Conservation (phyloP, 2,888 invertebrate genomes). For the Troglohyphantes excavatus region DNA sequence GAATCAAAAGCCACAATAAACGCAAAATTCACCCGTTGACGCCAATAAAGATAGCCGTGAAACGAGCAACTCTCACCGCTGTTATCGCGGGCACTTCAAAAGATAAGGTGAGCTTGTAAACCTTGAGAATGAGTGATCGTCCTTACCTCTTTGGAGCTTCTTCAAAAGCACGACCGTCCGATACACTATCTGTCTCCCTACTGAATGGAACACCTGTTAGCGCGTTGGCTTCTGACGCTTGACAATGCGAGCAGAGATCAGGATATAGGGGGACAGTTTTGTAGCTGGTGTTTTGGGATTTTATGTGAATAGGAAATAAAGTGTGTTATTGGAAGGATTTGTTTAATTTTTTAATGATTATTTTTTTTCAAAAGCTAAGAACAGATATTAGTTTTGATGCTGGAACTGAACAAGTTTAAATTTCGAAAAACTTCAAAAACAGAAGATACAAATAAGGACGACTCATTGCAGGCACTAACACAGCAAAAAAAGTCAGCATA, state of each 20-base stretch:
- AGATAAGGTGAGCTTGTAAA: neutral
- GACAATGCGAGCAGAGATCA: slow-evolving; percentile 17
- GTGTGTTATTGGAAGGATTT: too few relatives aligned
- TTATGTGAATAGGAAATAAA: neutral
- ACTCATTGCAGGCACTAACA: too few relatives aligned
- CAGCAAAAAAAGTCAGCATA: too few relatives aligned
- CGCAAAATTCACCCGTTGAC: neutral
- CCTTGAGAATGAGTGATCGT: neutral
- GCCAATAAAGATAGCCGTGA: neutral
- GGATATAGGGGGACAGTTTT: neutral
- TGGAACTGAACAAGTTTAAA: too few relatives aligned
- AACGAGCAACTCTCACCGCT: neutral
- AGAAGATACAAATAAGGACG: too few relatives aligned
- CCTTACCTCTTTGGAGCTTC: neutral
- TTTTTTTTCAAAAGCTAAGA: too few relatives aligned
- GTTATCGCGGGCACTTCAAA: neutral
- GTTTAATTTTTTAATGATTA: too few relatives aligned
- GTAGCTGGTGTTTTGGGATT: neutral
- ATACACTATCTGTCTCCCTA: neutral
- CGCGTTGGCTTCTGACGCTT: neutral
- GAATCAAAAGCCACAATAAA: neutral
- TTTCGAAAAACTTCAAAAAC: too few relatives aligned
- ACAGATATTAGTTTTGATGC: too few relatives aligned
- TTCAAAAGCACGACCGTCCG: neutral
- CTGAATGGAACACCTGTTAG: slow-evolving; percentile 37